Conservation (phyloP, 2,113 vertebrate genomes). For the Myrmecophaga tridactyla region DNA sequence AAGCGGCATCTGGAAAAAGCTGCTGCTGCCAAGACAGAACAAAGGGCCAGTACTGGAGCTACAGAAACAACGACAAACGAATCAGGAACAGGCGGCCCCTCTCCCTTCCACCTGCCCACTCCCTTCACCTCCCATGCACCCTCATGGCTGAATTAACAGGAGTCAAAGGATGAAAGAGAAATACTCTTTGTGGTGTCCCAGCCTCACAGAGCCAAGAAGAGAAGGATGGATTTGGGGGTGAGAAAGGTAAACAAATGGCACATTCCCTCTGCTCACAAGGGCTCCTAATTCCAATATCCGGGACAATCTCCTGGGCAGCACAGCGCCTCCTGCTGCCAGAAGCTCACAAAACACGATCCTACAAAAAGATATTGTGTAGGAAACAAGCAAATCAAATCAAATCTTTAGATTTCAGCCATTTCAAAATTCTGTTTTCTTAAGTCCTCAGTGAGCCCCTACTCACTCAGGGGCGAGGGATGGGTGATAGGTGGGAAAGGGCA, state of each 20-base stretch:
- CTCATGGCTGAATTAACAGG: neutral
- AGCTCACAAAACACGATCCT: neutral
- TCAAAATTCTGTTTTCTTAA: neutral
- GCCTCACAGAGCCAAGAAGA: neutral
- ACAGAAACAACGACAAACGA: neutral
- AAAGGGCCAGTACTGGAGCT: neutral
- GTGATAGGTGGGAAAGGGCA: accelerated
- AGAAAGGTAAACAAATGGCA: too few species aligned
- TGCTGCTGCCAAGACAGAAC: neutral
- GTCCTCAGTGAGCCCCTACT: accelerated
- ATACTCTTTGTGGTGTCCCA: neutral
- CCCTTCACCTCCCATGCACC: neutral
- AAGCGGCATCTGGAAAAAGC: neutral
- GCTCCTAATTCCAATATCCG: neutral
- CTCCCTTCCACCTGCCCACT: neutral
- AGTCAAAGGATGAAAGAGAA: neutral
- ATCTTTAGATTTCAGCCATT: neutral
- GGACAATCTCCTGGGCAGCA: neutral
- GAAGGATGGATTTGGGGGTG: neutral
- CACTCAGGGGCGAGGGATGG: accelerated
- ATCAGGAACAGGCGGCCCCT: neutral
- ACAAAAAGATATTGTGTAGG: neutral
- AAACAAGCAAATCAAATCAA: neutral
- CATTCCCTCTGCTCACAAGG: accelerated
- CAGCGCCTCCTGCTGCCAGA: neutral